Percentiles rank a stretch among this genome's conserved stretches.
phyloP scores from a whole-genome alignment of 2,113 vertebrate species.

The Tachycineta bicolor region DNA sequence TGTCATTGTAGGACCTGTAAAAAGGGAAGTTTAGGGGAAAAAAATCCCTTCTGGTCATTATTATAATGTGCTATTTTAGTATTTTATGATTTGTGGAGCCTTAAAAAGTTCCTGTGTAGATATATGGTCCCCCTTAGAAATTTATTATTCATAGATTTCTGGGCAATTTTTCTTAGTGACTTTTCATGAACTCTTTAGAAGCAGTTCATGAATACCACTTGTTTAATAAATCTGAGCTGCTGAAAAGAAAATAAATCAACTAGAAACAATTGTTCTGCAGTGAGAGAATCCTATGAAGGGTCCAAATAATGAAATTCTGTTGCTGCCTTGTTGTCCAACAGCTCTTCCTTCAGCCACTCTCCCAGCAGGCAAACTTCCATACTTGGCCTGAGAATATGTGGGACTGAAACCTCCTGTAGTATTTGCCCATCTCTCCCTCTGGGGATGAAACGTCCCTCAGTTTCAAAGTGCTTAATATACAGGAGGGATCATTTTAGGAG shows the following conservation, averaged over 20 bases:
- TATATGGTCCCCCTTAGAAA: neutral
- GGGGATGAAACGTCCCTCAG: neutral
- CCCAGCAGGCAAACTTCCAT: neutral
- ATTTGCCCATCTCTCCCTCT: neutral
- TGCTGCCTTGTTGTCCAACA: neutral
- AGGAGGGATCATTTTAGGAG: neutral
- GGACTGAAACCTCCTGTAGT: neutral
- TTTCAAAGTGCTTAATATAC: slow-evolving; percentile 7
- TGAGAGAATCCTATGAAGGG: neutral
- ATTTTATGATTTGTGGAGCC: neutral
- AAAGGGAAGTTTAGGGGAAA: neutral
- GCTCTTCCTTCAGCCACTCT: neutral
- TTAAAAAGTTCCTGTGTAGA: neutral
- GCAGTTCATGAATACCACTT: neutral
- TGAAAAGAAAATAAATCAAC: slow-evolving; percentile 19
- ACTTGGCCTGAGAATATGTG: neutral
- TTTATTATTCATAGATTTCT: neutral
- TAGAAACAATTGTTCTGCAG: neutral
- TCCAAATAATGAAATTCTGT: neutral
- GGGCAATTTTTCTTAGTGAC: neutral
- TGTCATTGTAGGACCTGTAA: neutral
- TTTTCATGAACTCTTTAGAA: neutral
- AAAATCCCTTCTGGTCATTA: neutral
- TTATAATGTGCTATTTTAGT: neutral
- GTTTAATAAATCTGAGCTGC: neutral